Conservation (phyloP, 1,140 invertebrate genomes). For the Brachionus angularis region DNA sequence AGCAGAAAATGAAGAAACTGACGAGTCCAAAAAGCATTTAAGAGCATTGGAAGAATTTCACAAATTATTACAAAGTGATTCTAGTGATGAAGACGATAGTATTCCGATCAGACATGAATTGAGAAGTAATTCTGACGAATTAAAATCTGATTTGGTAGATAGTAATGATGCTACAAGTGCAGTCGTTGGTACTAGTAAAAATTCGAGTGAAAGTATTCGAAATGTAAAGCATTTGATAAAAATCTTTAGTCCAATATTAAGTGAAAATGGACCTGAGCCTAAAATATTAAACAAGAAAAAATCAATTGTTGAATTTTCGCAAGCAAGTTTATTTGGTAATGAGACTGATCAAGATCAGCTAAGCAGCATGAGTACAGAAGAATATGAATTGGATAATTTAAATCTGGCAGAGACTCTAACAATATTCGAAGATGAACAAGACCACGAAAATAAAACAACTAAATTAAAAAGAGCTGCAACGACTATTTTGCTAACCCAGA, state of each 20-base stretch:
- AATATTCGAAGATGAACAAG: constrained; percentile 18
- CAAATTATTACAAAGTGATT: no score
- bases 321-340: not conserved
- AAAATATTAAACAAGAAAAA: not conserved
- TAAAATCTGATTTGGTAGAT: no score
- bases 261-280: not conserved
- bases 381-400: constrained; percentile 24
- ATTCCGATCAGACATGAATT: no score
- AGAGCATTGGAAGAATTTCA: no score
- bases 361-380: not conserved
- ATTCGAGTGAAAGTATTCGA: constrained; percentile 9
- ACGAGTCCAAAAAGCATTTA: no score
- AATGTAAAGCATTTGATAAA: not conserved
- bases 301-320: not conserved
- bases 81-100: no score
- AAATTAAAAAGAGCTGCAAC: constrained; percentile 9
- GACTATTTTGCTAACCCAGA: constrained; percentile 24
- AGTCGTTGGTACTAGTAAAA: constrained; percentile 15
- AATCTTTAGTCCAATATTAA: not conserved
- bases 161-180: not conserved
- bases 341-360: not conserved
- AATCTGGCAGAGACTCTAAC: constrained; percentile 24
- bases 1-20: no score
- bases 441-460: not conserved
- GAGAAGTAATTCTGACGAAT: no score